Evolutionary conservation across 2,797 vertebrate genomes (phyloP), one percentile per base, ranked within the genome.

Genomic region (Sciurus carolinensis): DNA sequence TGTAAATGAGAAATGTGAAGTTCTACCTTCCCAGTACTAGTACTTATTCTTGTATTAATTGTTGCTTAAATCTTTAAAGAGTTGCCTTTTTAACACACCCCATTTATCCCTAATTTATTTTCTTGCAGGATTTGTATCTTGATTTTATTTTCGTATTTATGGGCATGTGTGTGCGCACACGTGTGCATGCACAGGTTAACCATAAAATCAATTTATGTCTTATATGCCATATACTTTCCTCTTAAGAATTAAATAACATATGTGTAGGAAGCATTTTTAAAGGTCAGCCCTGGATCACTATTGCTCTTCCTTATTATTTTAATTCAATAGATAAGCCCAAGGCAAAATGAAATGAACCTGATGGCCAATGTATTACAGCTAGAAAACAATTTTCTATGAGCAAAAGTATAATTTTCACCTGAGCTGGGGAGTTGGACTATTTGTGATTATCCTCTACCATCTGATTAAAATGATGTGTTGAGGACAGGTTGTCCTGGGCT

Each of bases 341-440:
- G 77, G 92, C 85, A 90, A 59, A 85, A 64, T 92, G 89, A 95
- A 96, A 77, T 95, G 50, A 96, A 75, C 26, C 69, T 62, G 30
- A 33, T 96, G 36, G 75, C n/a, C 77, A 90, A 1, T 39, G 33
- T 71, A 28, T 89, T 54, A 62, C 14, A 94, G 66, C 52, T 80
- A 33, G 42, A 79, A 71, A 95, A 93, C 50, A 93, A 39, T 75
- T 86, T 84, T 67, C 62, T 7, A 1, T 59, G 33, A 96, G 66
- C 67, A 22, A 67, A 33, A 75, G 28, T 84, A 3, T 50, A 17
- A 42, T 94, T 95, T 87, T 95, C 66, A 83, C 87, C 72, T 36
- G 30, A 83, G 36, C 64, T 57, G 28, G 42, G 28, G 20, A 62
- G 17, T 50, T 54, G 3, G n/a, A 28, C 88, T 36, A 18, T 86